phyloP scores from a whole-genome alignment of 35 echinoderm and acorn worm species.

The Amphiura filiformis region DNA sequence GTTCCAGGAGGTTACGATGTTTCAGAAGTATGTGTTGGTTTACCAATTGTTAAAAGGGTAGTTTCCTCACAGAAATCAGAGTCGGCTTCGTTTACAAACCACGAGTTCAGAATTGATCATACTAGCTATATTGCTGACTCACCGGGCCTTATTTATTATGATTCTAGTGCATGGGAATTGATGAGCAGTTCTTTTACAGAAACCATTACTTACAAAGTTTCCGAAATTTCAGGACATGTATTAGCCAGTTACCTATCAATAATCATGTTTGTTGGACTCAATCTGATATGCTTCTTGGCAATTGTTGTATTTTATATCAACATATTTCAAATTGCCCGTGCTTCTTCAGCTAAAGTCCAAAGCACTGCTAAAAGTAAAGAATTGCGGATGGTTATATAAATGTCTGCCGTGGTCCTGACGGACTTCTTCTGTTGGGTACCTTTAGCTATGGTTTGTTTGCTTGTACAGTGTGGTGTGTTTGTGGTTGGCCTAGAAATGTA shows the following conservation, averaged over 20 bases:
- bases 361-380: slow-evolving; percentile 3
- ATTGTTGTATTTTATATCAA: slow-evolving; percentile 26
- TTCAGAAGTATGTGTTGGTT: neutral
- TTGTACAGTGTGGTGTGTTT: slow-evolving; percentile 13
- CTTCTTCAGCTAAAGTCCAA: slow-evolving; percentile 2
- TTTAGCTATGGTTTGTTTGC: slow-evolving; percentile 41
- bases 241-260: slow-evolving; percentile 29
- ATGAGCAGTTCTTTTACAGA: neutral
- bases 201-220: slow-evolving; percentile 2
- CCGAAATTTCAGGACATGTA: neutral
- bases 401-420: slow-evolving; percentile 40
- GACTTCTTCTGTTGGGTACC: slow-evolving; percentile 67
- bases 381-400: slow-evolving; percentile 43
- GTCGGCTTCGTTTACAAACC: neutral
- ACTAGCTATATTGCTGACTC: no score
- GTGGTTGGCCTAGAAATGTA: slow-evolving; percentile 31
- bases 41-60: slow-evolving; percentile 32
- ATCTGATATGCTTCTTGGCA: slow-evolving; percentile 13
- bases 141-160: no score
- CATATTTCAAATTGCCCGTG: slow-evolving; percentile 26
- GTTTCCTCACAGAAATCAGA: neutral
- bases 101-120: no score
- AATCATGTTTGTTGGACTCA: slow-evolving; percentile 37
- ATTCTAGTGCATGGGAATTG: no score
- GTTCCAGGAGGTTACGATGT: neutral